These are phyloP conservation scores for Naja naja DNA, from an alignment of 2,113 vertebrate genomes.

Conservation along the genomic window DNA sequence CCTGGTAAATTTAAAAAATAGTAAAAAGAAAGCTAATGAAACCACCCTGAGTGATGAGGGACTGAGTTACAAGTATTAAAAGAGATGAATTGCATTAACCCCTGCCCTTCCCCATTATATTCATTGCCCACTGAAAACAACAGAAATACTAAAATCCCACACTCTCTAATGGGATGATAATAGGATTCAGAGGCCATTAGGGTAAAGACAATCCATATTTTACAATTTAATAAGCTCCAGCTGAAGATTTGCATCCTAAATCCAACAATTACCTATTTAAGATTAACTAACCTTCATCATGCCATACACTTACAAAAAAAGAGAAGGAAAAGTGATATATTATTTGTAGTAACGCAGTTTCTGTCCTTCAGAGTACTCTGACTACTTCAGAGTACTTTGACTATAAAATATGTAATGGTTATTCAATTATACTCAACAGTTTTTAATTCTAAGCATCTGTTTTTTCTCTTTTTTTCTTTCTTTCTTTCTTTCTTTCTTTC, in stretches of 20 bases:
- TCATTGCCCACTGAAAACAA: constrained; percentile 84
- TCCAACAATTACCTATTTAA: constrained; percentile 74
- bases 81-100: constrained; percentile 78
- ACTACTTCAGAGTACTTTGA: constrained; percentile 42
- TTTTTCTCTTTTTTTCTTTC: neutral
- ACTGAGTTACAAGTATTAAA: constrained; percentile 72
- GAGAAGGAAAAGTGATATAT: constrained; percentile 53
- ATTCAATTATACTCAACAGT: constrained; percentile 31
- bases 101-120: constrained; percentile 77
- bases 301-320: constrained; percentile 42
- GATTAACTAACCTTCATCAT: constrained; percentile 71
- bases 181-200: constrained; percentile 84
- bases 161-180: constrained; percentile 88
- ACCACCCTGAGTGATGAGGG: constrained; percentile 64
- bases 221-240: constrained; percentile 78
- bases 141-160: constrained; percentile 83
- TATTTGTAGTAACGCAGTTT: constrained; percentile 54
- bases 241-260: constrained; percentile 71
- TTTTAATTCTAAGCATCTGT: neutral
- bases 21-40: constrained; percentile 52
- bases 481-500: too few relatives aligned
- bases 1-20: neutral
- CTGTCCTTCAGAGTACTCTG: constrained; percentile 38
- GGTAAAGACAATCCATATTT: constrained; percentile 90
- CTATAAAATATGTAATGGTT: constrained; percentile 37